Base-by-base conservation (phyloP, 2,113 vertebrate species). In the Sigmodon hispidus region DNA sequence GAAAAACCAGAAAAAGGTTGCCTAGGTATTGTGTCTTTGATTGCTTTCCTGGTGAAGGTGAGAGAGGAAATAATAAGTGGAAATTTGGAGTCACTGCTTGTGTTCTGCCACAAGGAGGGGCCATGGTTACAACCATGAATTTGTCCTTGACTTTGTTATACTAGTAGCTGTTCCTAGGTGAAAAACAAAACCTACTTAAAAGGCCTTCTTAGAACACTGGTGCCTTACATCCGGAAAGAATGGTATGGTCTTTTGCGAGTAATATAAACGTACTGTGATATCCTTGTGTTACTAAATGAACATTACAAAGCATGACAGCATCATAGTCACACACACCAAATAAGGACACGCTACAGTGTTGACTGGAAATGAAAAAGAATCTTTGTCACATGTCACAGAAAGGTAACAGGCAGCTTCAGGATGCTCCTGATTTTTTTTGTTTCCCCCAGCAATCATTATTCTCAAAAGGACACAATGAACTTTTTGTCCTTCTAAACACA, bases 51-150 rank as follows among this genome's bases (percentile, higher is more conserved):
- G 77, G 87, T 92, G 65, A 98, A 97, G 72, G 59, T 43, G 84
- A 92, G 93, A 97, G 67, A 97, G 70, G 40, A 77, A 76, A 70
- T 83, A 72, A 77, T 4, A 91, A 70, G 48, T 31, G 50, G 85
- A 34, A 34, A 70, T 97, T 87, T 85, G 77, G 70, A 94, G 94
- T 97, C 88, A 96, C 73, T 97, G 70, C 91, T 26, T 83, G 43
- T 73, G 94, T 98, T 98, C 98, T 87, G 94, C 98, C 98, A 98
- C 98, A 96, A 98, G 98, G 98, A 97, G 99, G 98, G 95, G 98
- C 98, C 98, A 59, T 98, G 97, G 98, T 98, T 98, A 98, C 98
- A 98, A 99, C 96, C 95, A 98, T 95, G 57, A 83, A 93, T 55
- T 57, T 96, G 97, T 98, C 98, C 97, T 98, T 98, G 98, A 96